A percentile compares a stretch with the other conserved stretches of the same genome.
These are phyloP conservation scores for Cosmia pyralina DNA, from an alignment of 2,888 invertebrate species.

Conservation along the genomic window DNA sequence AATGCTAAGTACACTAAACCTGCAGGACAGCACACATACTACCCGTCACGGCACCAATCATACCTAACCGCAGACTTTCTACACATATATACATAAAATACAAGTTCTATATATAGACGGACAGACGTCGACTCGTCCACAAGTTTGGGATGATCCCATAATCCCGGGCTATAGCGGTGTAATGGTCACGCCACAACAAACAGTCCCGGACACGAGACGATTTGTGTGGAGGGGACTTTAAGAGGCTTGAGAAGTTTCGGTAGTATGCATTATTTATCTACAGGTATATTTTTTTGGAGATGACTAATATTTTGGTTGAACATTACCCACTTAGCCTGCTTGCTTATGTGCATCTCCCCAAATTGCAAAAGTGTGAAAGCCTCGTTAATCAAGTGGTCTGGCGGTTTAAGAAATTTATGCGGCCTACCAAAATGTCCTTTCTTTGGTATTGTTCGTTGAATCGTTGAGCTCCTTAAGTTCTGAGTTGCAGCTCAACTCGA, in stretches of 20 bases:
- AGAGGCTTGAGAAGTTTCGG: constrained; percentile 18
- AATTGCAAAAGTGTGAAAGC: neutral
- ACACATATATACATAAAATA: constrained; percentile 12
- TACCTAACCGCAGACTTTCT: constrained; percentile 6
- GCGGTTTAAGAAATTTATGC: no score
- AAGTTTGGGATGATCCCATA: constrained; percentile 49
- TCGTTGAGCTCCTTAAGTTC: no score
- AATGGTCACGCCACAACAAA: constrained; percentile 53
- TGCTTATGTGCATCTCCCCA: neutral
- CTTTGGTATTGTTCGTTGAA: no score
- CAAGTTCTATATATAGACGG: constrained; percentile 1
- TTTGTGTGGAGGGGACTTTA: constrained; percentile 21
- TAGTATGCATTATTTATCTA: constrained; percentile 7
- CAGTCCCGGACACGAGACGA: constrained; percentile 20
- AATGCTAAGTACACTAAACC: neutral
- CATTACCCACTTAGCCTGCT: neutral
- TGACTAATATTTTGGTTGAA: neutral
- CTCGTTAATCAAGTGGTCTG: neutral
- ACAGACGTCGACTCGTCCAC: constrained; percentile 36
- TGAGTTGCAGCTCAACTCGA: no score
- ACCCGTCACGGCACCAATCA: neutral
- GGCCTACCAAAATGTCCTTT: no score
- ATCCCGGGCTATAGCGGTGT: constrained; percentile 51
- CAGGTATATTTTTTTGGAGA: constrained; percentile 12
- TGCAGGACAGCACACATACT: no score